Evolutionary conservation across 2,797 vertebrate genomes (phyloP), one percentile per base, ranked within the genome.

Genomic region (Enteromius radiatus): DNA sequence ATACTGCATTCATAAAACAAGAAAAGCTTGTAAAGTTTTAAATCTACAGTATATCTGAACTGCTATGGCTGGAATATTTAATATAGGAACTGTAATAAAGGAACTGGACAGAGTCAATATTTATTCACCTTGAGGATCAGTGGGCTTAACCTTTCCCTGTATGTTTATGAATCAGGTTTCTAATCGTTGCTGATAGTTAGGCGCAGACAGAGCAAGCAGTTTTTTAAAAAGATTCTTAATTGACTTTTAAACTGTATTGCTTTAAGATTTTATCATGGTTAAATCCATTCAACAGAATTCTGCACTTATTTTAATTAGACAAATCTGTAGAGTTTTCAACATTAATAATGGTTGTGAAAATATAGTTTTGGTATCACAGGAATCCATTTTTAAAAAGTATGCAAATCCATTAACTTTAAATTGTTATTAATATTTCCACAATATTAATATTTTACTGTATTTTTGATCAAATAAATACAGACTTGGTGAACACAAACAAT

Each of bases 1-100:
- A 81, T 52, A 74, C 56, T 36, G 69, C 31, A 73, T 76, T n/a
- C 61, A 65, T 54, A 54, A 81, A 75, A 33, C 54, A 63, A 47
- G 38, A 45, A 80, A 70, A 70, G 11, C 23, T 56, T 70, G 38
- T n/a, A 2, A 61, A 36, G 43, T 19, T 15, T 31, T 63, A 73
- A 47, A 80, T 63, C 3, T 63, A 41, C 52, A 12, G 10, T 64
- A 21, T 31, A 45, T 31, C 26, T 77, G 41, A 77, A 64, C 23
- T 38, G 31, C 33, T 75, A 59, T 38, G 7, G 10, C 17, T 31
- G 15, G 23, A 52, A 21, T 63, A 63, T 63, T 76, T 10, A 63
- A 63, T 31, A 31, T 17, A 63, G 56, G 56, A 61, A 5, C 26
- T 31, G 59, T 63, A 9, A 31, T 31, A 63, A 33, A 63, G 15